Base-by-base conservation (phyloP, 1,140 invertebrate genomes). In the Hirudo medicinalis region DNA sequence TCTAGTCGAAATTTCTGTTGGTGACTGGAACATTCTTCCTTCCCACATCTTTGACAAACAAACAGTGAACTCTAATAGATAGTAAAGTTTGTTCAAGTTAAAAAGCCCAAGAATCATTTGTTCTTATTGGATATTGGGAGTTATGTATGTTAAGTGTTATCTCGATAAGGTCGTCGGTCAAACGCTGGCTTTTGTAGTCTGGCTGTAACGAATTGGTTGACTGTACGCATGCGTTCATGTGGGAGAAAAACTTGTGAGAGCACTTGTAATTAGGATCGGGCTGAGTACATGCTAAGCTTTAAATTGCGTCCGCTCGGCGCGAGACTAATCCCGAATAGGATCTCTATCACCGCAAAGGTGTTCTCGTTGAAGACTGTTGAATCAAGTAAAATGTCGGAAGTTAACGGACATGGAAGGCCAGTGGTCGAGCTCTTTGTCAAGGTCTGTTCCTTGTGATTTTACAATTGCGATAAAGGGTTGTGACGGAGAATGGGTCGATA, bases 231-330 rank as follows among this genome's bases (percentile, higher is more conserved):
- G 57, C 29, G 29, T 15, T 32, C 19, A 2, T 15, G 57, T 19
- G 57, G 9, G 29, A 13, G 29, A 22, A 15, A 63, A 63, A 22
- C 22, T 22, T 32, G 57, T 63, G 22, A 49, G 43, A 49, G 57
- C 57, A 63, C 29, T 63, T 63, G 57, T 63, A 63, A 63, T 63
- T 63, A 63, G 29, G 29, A 63, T 63, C 29, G 29, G 57, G 22
- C 29, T 63, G 57, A 22, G 22, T 63, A 49, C 43, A 49, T 17
- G 9, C 15, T 17, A 49, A 9, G 43, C 43, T 49, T 49, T 49
- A 49, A 49, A 49, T 49, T 9, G 43, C 43, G 43, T 49, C 43
- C 11, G 43, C 13, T 49, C 43, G 4, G 5, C 43, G 43, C 43
- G 43, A 49, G 9, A 13, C 19, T 63, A n/a, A 13, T 13, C 17